phyloP scores from a whole-genome alignment of 2,888 invertebrate species.

The Eupithecia exiguata region DNA sequence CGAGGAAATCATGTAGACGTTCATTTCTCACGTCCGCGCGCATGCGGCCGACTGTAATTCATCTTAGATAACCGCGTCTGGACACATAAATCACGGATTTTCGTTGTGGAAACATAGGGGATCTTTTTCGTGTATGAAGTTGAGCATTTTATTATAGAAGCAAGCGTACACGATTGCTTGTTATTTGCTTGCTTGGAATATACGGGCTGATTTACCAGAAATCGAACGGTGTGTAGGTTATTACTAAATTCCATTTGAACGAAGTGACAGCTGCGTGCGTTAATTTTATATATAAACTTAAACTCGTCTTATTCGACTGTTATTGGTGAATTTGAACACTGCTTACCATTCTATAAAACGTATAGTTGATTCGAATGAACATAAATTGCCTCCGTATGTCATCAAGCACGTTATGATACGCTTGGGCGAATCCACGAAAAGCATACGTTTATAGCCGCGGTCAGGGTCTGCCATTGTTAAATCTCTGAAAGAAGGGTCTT shows the following conservation, averaged over 20 bases:
- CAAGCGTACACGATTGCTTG: too few species aligned
- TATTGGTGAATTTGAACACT: neutral
- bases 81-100: slow-evolving; percentile 69
- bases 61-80: slow-evolving; percentile 66
- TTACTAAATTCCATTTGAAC: neutral
- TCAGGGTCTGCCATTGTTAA: slow-evolving; percentile 24
- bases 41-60: slow-evolving; percentile 61
- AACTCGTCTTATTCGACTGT: neutral
- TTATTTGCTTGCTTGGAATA: neutral
- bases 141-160: neutral
- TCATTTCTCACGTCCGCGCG: slow-evolving; percentile 69
- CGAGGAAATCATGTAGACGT: slow-evolving; percentile 41
- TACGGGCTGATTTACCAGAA: neutral
- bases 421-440: slow-evolving; percentile 31
- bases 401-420: slow-evolving; percentile 7
- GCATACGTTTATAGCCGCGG: slow-evolving; percentile 31
- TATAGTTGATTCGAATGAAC: neutral
- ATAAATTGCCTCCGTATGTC: slow-evolving; percentile 1
- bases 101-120: slow-evolving; percentile 30
- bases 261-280: neutral
- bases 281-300: neutral
- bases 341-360: neutral
- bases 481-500: slow-evolving; percentile 27
- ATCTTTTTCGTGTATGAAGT: slow-evolving; percentile 14
- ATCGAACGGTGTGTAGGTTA: neutral